Evolutionary conservation across 2,888 invertebrate species (phyloP).

Genomic region (Torymus aiolomorphi): DNA sequence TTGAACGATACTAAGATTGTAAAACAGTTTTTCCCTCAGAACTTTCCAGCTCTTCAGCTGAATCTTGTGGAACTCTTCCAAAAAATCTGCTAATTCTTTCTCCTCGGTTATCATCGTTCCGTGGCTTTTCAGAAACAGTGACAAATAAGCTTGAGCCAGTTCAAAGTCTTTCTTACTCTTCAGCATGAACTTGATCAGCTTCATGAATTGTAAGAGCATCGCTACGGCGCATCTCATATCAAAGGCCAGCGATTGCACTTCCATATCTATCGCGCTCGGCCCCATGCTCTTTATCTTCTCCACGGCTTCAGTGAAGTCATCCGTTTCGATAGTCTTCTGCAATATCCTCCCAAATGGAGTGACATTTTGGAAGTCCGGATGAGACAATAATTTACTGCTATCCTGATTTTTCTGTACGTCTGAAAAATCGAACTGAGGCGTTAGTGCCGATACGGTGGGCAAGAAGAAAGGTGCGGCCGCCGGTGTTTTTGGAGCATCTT

Average conservation of each 20-base stretch:
- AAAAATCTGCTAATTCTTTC: slow-evolving; percentile 77
- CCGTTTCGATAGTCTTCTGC: slow-evolving; percentile 76
- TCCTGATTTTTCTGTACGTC: slow-evolving; percentile 74
- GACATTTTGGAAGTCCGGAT: slow-evolving; percentile 81
- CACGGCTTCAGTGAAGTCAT: slow-evolving; percentile 79
- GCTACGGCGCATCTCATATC: slow-evolving; percentile 84
- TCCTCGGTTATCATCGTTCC: slow-evolving; percentile 80
- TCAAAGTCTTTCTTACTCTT: slow-evolving; percentile 90
- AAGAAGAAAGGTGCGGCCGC: slow-evolving; percentile 97
- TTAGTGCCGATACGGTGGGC: slow-evolving; percentile 90
- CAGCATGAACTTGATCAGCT: slow-evolving; percentile 84
- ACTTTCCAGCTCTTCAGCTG: slow-evolving; percentile 82
- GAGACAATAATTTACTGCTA: slow-evolving; percentile 77
- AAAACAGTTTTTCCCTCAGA: slow-evolving; percentile 83
- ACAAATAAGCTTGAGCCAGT: slow-evolving; percentile 91
- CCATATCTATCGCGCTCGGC: slow-evolving; percentile 91
- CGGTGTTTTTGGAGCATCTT: slow-evolving; percentile 86
- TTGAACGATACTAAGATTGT: slow-evolving; percentile 86
- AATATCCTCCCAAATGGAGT: slow-evolving; percentile 84
- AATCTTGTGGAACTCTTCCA: slow-evolving; percentile 79
- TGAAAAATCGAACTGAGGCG: slow-evolving; percentile 87
- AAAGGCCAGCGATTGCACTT: slow-evolving; percentile 87
- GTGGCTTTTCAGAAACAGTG: slow-evolving; percentile 90
- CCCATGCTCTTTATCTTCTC: slow-evolving; percentile 83
- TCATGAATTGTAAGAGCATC: slow-evolving; percentile 87